Conservation (phyloP, 2,888 invertebrate species). For the Drosophila nigricruria region DNA sequence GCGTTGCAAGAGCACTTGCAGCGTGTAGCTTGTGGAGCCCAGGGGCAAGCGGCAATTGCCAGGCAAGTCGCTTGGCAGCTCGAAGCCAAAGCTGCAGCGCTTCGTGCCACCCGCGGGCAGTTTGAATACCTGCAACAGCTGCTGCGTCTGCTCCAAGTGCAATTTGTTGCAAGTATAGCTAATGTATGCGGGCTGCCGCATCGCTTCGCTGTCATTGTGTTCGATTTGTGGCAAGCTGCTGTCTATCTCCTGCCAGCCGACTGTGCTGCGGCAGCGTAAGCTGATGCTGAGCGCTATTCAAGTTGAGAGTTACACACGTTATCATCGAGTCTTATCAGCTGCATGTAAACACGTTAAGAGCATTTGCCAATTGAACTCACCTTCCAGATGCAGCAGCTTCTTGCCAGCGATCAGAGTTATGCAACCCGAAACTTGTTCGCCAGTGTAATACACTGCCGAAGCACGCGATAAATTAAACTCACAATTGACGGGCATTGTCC, state of each 20-base stretch:
- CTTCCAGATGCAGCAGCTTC: slow-evolving; percentile 54
- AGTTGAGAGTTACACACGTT: neutral
- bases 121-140: slow-evolving; percentile 17
- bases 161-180: slow-evolving; percentile 37
- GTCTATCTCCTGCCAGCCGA: slow-evolving; percentile 59
- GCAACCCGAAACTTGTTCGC: slow-evolving; percentile 68
- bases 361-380: slow-evolving; percentile 49
- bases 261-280: slow-evolving; percentile 53
- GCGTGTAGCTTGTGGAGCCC: slow-evolving; percentile 57
- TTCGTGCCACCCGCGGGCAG: slow-evolving; percentile 32
- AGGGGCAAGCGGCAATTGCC: slow-evolving; percentile 54
- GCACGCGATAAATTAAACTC: slow-evolving; percentile 65
- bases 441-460: slow-evolving; percentile 70
- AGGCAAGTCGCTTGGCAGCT: slow-evolving; percentile 56
- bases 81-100: slow-evolving; percentile 49
- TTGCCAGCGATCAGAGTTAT: slow-evolving; percentile 51
- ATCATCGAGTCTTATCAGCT: slow-evolving; percentile 54
- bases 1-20: slow-evolving; percentile 56
- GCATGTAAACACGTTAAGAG: neutral
- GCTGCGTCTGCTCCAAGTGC: slow-evolving; percentile 44
- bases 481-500: slow-evolving; percentile 65
- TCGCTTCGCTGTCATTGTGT: slow-evolving; percentile 65
- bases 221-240: slow-evolving; percentile 43
- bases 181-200: slow-evolving; percentile 25
- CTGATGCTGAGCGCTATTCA: slow-evolving; percentile 57